Conservation (phyloP, 2,797 vertebrate species). For the Acipenser ruthenus region DNA sequence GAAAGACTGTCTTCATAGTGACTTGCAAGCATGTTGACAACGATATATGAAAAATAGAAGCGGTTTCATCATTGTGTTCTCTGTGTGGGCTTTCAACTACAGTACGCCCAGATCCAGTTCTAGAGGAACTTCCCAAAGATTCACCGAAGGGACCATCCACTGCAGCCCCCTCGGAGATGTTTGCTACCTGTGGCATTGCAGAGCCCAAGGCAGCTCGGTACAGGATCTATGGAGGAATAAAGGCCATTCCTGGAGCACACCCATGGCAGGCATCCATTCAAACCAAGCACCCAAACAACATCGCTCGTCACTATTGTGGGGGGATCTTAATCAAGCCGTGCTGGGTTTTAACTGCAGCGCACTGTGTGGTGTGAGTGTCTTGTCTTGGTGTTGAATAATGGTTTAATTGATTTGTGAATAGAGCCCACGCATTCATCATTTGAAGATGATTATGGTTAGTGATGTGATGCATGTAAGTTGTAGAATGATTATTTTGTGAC, state of each 20-base stretch:
- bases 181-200: constrained; percentile 60
- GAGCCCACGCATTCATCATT: too few relatives aligned
- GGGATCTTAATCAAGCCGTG: constrained; percentile 78
- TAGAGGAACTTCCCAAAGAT: constrained; percentile 14
- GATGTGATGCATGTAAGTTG: too few relatives aligned
- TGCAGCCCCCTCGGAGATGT: constrained; percentile 19
- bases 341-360: constrained; percentile 88
- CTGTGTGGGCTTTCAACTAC: too few relatives aligned
- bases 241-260: constrained; percentile 67
- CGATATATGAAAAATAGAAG: too few relatives aligned
- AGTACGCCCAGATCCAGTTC: constrained; percentile 8
- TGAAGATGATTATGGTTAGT: too few relatives aligned
- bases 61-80: too few relatives aligned
- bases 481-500: too few relatives aligned
- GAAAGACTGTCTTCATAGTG: too few relatives aligned
- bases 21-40: too few relatives aligned
- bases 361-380: constrained; percentile 56
- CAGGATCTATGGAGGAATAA: constrained; percentile 77
- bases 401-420: too few relatives aligned
- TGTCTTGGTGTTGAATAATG: too few relatives aligned
- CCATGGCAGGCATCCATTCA: constrained; percentile 91
- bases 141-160: neutral
- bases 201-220: constrained; percentile 40
- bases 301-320: constrained; percentile 66
- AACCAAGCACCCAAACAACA: constrained; percentile 17